Percentiles rank a stretch among this genome's conserved stretches.
Evolutionary conservation across 2,797 vertebrate genomes (phyloP).

Genomic region (Pteronotus mesoamericanus): DNA sequence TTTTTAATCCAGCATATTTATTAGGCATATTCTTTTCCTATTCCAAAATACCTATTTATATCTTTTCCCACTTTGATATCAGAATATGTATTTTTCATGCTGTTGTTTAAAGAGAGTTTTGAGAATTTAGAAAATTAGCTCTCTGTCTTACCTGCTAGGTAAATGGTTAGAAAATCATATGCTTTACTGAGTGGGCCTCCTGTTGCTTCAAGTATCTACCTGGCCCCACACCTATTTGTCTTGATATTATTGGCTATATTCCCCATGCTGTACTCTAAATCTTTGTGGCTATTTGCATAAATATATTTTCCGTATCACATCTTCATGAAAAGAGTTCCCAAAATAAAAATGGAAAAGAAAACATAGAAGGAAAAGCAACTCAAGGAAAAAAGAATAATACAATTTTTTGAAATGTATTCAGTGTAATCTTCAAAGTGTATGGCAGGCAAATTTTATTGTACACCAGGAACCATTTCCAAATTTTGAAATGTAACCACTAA

Average conservation of each 20-base stretch:
- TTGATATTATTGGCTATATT: background rate
- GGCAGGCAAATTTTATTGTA: background rate
- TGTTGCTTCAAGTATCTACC: background rate
- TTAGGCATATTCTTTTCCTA: background rate
- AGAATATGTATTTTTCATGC: background rate
- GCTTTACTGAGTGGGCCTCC: background rate
- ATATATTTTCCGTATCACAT: background rate
- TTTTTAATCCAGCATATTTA: background rate
- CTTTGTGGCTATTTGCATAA: background rate
- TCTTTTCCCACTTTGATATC: background rate
- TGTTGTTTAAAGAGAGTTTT: background rate
- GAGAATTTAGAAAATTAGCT: background rate
- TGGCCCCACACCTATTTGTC: background rate
- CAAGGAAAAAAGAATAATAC: background rate
- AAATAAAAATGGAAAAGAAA: slow-evolving; percentile 20
- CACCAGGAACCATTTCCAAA: background rate
- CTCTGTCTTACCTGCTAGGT: background rate
- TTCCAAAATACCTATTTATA: background rate
- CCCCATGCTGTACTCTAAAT: background rate
- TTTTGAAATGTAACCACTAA: background rate
- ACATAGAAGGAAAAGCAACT: background rate
- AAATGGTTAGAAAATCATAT: background rate
- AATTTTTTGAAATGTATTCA: background rate
- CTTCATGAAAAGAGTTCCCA: background rate
- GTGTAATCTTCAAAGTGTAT: background rate